Percentiles rank a stretch among this genome's conserved stretches.
Conservation (phyloP, 2,113 vertebrate genomes). For the Dipodomys stephensi region DNA sequence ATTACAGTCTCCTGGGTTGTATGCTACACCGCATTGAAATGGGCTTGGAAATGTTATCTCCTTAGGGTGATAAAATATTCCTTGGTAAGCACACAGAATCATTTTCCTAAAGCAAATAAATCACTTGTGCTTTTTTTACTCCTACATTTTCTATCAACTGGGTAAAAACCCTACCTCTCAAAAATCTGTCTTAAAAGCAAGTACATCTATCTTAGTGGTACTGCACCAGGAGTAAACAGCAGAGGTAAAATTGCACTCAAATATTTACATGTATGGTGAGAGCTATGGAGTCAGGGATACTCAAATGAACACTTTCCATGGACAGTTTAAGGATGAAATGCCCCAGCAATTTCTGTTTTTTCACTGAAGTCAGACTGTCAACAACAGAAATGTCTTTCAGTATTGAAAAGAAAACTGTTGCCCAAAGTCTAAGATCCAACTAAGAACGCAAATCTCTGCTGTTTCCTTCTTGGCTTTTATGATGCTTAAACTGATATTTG, state of each 20-base stretch:
- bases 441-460: constrained; percentile 52
- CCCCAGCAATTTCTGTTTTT: constrained; percentile 47
- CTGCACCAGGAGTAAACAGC: neutral
- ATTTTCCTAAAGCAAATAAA: constrained; percentile 73
- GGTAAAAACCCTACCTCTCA: neutral
- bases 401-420: constrained; percentile 10
- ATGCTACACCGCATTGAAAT: constrained; percentile 1
- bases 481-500: constrained; percentile 37
- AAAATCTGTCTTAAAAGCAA: constrained; percentile 42
- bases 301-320: neutral
- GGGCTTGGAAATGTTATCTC: constrained; percentile 49
- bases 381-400: constrained; percentile 49
- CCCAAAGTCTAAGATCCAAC: constrained; percentile 22
- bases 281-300: neutral
- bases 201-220: neutral
- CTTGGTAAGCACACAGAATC: constrained; percentile 68
- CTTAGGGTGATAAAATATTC: constrained; percentile 66
- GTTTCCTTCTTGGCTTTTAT: constrained; percentile 31
- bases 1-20: neutral
- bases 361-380: neutral
- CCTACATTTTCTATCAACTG: constrained; percentile 39
- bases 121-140: constrained; percentile 50
- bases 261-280: neutral
- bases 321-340: constrained; percentile 15
- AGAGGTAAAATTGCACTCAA: constrained; percentile 5